Percentiles rank a stretch among this genome's conserved stretches.
phyloP scores from a whole-genome alignment of 2,113 vertebrate genomes.

The Poeciliopsis retropinna region DNA sequence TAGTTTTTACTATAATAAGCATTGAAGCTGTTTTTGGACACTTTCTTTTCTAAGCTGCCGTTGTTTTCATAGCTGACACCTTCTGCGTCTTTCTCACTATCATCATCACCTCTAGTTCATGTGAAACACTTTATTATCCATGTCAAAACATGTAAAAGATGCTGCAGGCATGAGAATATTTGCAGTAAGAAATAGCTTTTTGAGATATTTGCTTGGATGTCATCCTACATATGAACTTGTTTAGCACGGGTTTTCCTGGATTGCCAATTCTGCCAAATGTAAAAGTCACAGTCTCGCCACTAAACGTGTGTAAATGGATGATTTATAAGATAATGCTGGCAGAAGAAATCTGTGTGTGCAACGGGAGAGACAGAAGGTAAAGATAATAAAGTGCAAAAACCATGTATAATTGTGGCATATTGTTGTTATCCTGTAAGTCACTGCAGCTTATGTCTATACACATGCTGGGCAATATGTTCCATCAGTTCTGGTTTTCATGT shows the following conservation, averaged over 20 bases:
- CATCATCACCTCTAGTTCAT: background rate
- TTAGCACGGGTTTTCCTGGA: background rate
- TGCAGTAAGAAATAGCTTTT: background rate
- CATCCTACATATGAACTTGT: background rate
- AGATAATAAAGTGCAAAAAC: conserved; percentile 30
- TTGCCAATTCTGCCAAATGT: background rate
- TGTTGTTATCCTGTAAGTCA: conserved; percentile 36
- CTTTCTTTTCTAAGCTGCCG: background rate
- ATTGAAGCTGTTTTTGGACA: background rate
- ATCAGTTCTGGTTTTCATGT: conserved; percentile 15
- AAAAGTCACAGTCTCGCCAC: background rate
- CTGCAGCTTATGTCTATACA: conserved; percentile 32
- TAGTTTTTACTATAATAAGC: background rate
- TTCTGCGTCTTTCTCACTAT: background rate
- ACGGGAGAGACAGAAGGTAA: conserved; percentile 28
- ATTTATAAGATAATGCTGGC: conserved; percentile 5
- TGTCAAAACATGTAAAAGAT: background rate
- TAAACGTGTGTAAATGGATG: background rate
- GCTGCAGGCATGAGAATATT: background rate
- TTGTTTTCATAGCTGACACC: background rate
- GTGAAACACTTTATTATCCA: background rate
- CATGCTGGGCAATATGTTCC: conserved; percentile 42
- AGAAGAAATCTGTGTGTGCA: conserved; percentile 4
- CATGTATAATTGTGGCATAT: background rate
- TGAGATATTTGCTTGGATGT: background rate